phyloP scores from a whole-genome alignment of 2,888 invertebrate species.

The Thera britannica region DNA sequence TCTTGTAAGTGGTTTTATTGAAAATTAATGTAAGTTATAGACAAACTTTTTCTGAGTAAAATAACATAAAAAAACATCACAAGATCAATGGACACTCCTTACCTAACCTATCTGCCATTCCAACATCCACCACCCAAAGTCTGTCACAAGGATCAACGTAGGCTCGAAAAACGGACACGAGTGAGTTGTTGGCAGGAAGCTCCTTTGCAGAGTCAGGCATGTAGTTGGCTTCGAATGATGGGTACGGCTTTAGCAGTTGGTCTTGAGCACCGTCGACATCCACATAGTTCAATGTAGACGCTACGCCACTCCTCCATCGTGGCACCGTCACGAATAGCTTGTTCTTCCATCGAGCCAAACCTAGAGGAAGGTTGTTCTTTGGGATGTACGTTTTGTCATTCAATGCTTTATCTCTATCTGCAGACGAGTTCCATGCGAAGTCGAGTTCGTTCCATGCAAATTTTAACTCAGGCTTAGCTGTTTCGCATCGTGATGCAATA shows the following conservation, averaged over 20 bases:
- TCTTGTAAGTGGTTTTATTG: no score
- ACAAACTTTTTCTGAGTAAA: no score
- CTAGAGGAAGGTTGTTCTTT: slow-evolving; percentile 88
- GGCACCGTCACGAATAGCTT: slow-evolving; percentile 89
- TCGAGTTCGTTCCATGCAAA: slow-evolving; percentile 89
- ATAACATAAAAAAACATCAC: neutral
- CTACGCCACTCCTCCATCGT: slow-evolving; percentile 89
- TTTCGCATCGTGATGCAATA: slow-evolving; percentile 60
- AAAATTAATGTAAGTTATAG: no score
- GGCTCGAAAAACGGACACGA: slow-evolving; percentile 90
- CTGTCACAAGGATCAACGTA: slow-evolving; percentile 91
- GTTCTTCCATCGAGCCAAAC: slow-evolving; percentile 88
- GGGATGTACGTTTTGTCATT: slow-evolving; percentile 85
- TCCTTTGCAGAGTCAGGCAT: slow-evolving; percentile 83
- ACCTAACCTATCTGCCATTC: slow-evolving; percentile 90
- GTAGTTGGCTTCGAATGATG: slow-evolving; percentile 91
- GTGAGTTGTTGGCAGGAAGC: slow-evolving; percentile 84
- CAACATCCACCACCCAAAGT: slow-evolving; percentile 93
- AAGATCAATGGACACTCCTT: slow-evolving; percentile 42
- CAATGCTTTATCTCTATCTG: slow-evolving; percentile 85
- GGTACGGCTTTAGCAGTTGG: slow-evolving; percentile 90
- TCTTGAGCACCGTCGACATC: slow-evolving; percentile 87
- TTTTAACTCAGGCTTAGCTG: slow-evolving; percentile 84
- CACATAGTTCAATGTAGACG: slow-evolving; percentile 88
- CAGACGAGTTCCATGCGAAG: slow-evolving; percentile 87